Conservation (phyloP, 2,797 vertebrate species). For the Betta splendens region DNA sequence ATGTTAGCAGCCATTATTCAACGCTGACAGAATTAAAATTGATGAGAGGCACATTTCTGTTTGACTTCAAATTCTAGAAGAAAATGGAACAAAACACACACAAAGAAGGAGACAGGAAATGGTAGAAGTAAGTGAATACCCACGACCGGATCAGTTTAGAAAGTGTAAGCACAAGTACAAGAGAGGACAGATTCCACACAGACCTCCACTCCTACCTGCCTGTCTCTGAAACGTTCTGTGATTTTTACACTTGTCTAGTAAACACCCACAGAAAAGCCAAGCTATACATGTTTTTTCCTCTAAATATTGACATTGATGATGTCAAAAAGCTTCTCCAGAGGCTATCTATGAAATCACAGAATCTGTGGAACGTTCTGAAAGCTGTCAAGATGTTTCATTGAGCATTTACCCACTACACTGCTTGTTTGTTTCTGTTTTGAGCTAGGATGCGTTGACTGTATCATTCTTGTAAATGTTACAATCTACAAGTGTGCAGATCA, state of each 20-base stretch:
- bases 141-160: slow-evolving; percentile 54
- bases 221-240: slow-evolving; percentile 38
- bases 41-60: background rate
- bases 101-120: slow-evolving; percentile 4
- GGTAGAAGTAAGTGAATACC: slow-evolving; percentile 15
- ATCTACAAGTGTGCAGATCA: too few species aligned
- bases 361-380: slow-evolving; percentile 54
- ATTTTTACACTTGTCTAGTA: slow-evolving; percentile 36
- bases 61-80: slow-evolving; percentile 10
- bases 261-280: slow-evolving; percentile 44
- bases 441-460: too few species aligned
- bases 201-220: slow-evolving; percentile 33
- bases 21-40: background rate
- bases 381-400: slow-evolving; percentile 46
- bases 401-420: slow-evolving; percentile 40
- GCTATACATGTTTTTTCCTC: slow-evolving; percentile 64
- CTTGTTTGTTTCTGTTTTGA: slow-evolving; percentile 30
- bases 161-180: slow-evolving; percentile 7
- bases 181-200: slow-evolving; percentile 51
- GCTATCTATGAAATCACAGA: slow-evolving; percentile 53
- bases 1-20: background rate
- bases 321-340: slow-evolving; percentile 66
- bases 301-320: slow-evolving; percentile 70
- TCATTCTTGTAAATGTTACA: too few species aligned
- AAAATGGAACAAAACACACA: slow-evolving; percentile 13